phyloP scores from a whole-genome alignment of 2,888 invertebrate genomes.

The Cosmorhoe ocellata region DNA sequence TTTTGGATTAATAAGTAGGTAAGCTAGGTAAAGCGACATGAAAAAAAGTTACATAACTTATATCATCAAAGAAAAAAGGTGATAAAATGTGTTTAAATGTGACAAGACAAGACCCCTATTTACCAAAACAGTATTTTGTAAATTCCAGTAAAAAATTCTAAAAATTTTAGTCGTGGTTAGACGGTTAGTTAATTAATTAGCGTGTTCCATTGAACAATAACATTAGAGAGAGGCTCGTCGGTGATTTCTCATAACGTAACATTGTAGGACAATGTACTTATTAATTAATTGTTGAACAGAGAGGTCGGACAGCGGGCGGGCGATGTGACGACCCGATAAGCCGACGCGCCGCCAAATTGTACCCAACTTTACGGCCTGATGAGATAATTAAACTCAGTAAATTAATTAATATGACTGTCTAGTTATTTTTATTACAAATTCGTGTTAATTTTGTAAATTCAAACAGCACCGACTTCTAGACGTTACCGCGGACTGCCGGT shows the following conservation, averaged over 20 bases:
- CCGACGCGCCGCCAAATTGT: slow-evolving; percentile 58
- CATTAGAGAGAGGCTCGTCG: slow-evolving; percentile 49
- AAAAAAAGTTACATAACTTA: too few relatives aligned
- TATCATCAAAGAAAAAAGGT: too few relatives aligned
- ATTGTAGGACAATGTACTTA: slow-evolving; percentile 44
- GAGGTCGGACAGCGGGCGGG: slow-evolving; percentile 40
- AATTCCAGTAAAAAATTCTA: slow-evolving; percentile 26
- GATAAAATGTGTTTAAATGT: too few relatives aligned
- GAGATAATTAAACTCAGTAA: slow-evolving; percentile 77
- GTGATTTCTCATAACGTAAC: slow-evolving; percentile 67
- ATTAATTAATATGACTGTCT: slow-evolving; percentile 73
- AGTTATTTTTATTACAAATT: slow-evolving; percentile 67
- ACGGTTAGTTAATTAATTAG: slow-evolving; percentile 41
- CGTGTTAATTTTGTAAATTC: slow-evolving; percentile 57
- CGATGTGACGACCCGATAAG: slow-evolving; percentile 76
- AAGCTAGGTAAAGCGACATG: too few relatives aligned
- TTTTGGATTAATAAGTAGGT: too few relatives aligned
- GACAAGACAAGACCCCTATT: background rate
- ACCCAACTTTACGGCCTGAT: slow-evolving; percentile 67
- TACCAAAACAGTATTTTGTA: slow-evolving; percentile 20
- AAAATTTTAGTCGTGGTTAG: slow-evolving; percentile 12
- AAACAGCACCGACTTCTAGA: slow-evolving; percentile 58
- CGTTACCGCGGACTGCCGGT: slow-evolving; percentile 21
- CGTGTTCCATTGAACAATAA: slow-evolving; percentile 36
- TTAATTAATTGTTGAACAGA: slow-evolving; percentile 46